phyloP scores from a whole-genome alignment of 2,888 invertebrate genomes.

The Drymonia ruficornis region DNA sequence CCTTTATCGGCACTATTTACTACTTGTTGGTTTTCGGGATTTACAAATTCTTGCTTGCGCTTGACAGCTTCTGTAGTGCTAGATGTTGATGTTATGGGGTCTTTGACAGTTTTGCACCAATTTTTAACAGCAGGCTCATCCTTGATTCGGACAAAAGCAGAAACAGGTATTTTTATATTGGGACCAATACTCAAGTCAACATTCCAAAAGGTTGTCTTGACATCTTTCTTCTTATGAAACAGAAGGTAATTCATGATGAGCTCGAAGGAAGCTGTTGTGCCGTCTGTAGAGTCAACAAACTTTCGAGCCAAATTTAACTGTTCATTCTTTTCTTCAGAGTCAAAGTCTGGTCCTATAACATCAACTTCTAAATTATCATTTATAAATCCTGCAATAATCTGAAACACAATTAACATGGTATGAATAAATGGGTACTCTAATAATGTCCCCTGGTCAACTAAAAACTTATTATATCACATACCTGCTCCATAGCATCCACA shows the following conservation, averaged over 20 bases:
- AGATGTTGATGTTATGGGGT: slow-evolving; percentile 64
- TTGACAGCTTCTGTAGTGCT: slow-evolving; percentile 68
- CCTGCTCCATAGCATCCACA: slow-evolving; percentile 72
- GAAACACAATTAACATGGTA: slow-evolving; percentile 25
- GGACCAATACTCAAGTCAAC: slow-evolving; percentile 85
- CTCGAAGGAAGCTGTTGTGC: slow-evolving; percentile 81
- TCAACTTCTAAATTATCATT: slow-evolving; percentile 84
- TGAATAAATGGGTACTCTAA: background rate
- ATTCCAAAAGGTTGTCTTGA: slow-evolving; percentile 86
- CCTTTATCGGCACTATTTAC: slow-evolving; percentile 81
- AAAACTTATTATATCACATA: slow-evolving; percentile 26
- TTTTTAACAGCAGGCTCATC: slow-evolving; percentile 71
- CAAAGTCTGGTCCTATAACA: slow-evolving; percentile 84
- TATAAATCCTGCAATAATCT: slow-evolving; percentile 82
- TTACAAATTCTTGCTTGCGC: slow-evolving; percentile 60
- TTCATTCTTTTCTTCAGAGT: slow-evolving; percentile 59
- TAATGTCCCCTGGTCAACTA: too few species aligned
- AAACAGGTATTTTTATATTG: slow-evolving; percentile 86
- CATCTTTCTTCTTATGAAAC: slow-evolving; percentile 79
- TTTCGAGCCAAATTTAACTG: slow-evolving; percentile 59
- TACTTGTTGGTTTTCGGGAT: slow-evolving; percentile 76
- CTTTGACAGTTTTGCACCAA: slow-evolving; percentile 67
- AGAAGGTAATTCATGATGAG: slow-evolving; percentile 86
- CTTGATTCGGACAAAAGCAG: slow-evolving; percentile 81
- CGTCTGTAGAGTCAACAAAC: slow-evolving; percentile 72